These are phyloP conservation scores for Lepidocyrtinus sp. DNA, from an alignment of 2,888 invertebrate genomes.

Conservation along the genomic window DNA sequence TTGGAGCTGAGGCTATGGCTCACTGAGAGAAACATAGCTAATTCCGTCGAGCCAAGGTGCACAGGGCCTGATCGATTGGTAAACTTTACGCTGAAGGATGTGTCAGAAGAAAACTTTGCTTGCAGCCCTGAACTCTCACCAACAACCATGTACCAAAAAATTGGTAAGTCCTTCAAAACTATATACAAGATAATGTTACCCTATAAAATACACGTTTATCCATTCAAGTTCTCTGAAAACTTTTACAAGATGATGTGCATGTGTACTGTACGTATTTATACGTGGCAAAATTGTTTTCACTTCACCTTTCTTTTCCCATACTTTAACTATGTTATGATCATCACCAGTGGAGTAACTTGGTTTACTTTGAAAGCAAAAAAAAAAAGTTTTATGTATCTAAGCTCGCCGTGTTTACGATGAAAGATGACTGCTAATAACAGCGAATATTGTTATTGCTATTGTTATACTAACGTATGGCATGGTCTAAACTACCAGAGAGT, in stretches of 20 bases:
- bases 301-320: background rate
- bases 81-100: slow-evolving; percentile 79
- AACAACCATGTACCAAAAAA: slow-evolving; percentile 83
- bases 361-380: no score
- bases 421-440: background rate
- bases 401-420: background rate
- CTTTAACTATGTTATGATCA: no score
- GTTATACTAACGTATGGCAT: slow-evolving; percentile 6
- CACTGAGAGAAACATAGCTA: slow-evolving; percentile 82
- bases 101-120: slow-evolving; percentile 82
- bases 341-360: background rate
- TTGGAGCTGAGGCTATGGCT: slow-evolving; percentile 86
- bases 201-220: no score
- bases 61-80: slow-evolving; percentile 80
- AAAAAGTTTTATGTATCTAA: background rate
- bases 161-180: slow-evolving; percentile 73
- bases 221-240: no score
- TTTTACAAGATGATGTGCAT: no score
- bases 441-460: slow-evolving; percentile 1
- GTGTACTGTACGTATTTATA: no score
- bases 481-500: no score
- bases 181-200: no score
- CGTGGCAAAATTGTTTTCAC: no score
- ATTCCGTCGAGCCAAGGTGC: slow-evolving; percentile 85
- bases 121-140: slow-evolving; percentile 86